These are phyloP conservation scores for Drosophila sp. DNA, from an alignment of 1,140 invertebrate species.

Conservation along the genomic window DNA sequence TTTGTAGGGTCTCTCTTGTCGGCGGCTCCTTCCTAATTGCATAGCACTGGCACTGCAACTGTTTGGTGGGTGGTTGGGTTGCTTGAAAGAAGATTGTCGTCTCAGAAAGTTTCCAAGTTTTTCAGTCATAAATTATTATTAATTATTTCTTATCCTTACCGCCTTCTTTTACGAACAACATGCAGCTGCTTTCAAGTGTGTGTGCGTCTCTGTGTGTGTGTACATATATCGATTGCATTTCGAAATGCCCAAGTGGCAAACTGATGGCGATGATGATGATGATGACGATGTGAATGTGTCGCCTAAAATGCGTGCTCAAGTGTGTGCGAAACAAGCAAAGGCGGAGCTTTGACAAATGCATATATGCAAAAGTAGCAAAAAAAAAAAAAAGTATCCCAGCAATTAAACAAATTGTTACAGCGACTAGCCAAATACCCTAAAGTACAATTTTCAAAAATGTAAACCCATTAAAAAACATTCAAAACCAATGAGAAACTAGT, in stretches of 20 bases:
- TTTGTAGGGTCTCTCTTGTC: constrained; percentile 44
- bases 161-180: constrained; percentile 1
- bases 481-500: too few species aligned
- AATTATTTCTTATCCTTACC: constrained; percentile 32
- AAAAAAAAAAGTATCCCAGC: not conserved
- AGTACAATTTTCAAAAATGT: too few species aligned
- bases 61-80: not conserved
- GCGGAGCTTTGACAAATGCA: constrained; percentile 36
- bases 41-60: constrained; percentile 1
- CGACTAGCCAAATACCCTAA: not conserved
- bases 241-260: constrained; percentile 55
- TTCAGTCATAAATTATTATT: constrained; percentile 18
- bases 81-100: not conserved
- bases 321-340: constrained; percentile 25
- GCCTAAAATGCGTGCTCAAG: constrained; percentile 32
- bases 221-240: constrained; percentile 61
- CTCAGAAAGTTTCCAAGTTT: constrained; percentile 7
- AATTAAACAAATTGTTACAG: not conserved
- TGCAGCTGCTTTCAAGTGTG: not conserved
- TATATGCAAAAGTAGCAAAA: constrained; percentile 30
- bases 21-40: constrained; percentile 13
- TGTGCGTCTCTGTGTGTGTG: constrained; percentile 32
- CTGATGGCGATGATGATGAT: constrained; percentile 30
- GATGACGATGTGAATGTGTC: constrained; percentile 31
- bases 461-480: too few species aligned